Conservation (phyloP, 2,797 vertebrate species). For the Corythornis leucogaster region DNA sequence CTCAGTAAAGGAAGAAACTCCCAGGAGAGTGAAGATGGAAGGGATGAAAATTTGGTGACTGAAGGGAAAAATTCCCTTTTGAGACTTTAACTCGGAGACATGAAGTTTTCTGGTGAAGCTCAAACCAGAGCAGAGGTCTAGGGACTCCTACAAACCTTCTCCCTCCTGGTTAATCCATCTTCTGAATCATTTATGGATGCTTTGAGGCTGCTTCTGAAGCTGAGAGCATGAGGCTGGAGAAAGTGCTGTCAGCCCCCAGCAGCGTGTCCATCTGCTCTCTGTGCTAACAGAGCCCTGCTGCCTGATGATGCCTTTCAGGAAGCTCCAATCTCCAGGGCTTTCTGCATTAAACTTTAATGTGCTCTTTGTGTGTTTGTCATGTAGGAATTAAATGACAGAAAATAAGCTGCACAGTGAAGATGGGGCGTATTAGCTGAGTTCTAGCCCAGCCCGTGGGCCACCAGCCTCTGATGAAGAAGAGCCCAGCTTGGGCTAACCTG, state of each 20-base stretch:
- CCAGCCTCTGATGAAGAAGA: not conserved
- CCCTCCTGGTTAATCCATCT: not conserved
- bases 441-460: not conserved
- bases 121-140: not conserved
- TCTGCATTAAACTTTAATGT: constrained; percentile 56
- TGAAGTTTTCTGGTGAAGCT: not conserved
- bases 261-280: constrained; percentile 45
- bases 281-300: not conserved
- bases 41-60: not conserved
- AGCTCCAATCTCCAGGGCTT: not conserved
- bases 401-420: constrained; percentile 15
- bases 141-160: not conserved
- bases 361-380: not conserved
- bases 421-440: not conserved
- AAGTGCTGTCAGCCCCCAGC: not conserved
- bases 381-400: constrained; percentile 17
- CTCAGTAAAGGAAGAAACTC: not conserved
- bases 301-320: not conserved
- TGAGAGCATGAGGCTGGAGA: constrained; percentile 28
- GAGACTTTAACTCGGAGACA: not conserved
- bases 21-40: not conserved
- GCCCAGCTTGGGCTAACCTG: not conserved
- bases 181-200: constrained; percentile 48
- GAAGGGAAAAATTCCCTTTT: not conserved
- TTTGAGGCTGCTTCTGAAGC: constrained; percentile 22